Evolutionary conservation across 1,140 invertebrate genomes (phyloP).

Genomic region (Pseudoatta argentina): DNA sequence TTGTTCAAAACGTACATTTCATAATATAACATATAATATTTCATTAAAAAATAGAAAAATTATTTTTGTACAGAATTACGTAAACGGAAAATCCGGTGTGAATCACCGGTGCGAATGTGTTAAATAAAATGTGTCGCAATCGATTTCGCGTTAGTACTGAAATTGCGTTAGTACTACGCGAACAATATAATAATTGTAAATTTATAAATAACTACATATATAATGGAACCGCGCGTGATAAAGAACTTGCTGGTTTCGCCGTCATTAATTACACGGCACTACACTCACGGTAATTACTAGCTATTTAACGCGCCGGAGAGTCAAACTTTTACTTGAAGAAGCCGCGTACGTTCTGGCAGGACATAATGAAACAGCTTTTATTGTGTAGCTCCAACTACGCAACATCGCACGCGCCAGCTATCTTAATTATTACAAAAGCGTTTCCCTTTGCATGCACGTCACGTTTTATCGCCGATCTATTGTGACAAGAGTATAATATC

Average conservation of each 20-base stretch:
- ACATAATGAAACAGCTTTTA: conserved; percentile 24
- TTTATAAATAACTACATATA: no score
- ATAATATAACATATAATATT: no score
- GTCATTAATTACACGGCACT: conserved; percentile 61
- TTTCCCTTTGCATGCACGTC: background rate
- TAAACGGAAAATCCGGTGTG: no score
- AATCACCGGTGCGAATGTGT: background rate
- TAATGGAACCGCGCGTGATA: background rate
- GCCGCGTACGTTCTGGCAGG: background rate
- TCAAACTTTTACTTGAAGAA: conserved; percentile 31
- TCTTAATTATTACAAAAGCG: conserved; percentile 32
- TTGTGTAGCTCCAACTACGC: conserved; percentile 31
- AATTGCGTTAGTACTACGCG: background rate
- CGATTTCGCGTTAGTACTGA: no score
- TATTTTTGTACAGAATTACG: no score
- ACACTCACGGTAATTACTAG: conserved; percentile 56
- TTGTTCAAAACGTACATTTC: no score
- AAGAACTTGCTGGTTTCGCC: conserved; percentile 52
- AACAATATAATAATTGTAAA: background rate
- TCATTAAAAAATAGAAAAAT: no score
- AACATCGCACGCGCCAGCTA: background rate
- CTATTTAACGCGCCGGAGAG: conserved; percentile 58
- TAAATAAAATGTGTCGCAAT: background rate
- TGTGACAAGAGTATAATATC: background rate
- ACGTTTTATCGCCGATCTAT: background rate